Base-by-base conservation (phyloP, 2,797 vertebrate genomes). In the Hemibagrus guttatus region DNA sequence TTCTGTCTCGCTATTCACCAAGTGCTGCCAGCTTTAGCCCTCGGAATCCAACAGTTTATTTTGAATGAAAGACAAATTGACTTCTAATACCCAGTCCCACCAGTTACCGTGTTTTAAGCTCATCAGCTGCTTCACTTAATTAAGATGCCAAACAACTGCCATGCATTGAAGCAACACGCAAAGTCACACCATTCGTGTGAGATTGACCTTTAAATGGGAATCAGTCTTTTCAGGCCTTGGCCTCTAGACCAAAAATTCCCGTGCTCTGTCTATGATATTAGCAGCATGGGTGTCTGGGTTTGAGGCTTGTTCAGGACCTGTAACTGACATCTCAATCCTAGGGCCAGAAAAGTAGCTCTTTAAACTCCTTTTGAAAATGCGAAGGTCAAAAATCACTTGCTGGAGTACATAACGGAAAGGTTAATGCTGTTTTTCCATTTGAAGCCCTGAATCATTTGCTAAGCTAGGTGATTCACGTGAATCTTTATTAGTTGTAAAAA, bases 31-130 rank as follows among this genome's bases (percentile, higher is more conserved):
- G 83, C 82, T 49, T 66, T 85, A 90, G 72, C 64, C 52, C 7
- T 86, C 28, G 66, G 80, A 88, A 85, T 87, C 85, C 81, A 42
- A 59, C n/a, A 56, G 56, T 74, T 90, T 92, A 92, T 93, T 93
- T 92, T 91, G 74, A 93, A 85, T 86, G 79, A 64, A 39, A 86
- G 80, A 87, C 82, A 91, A 90, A 91, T 89, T 84, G 17, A 78
- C 58, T 79, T 87, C 68, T 81, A 91, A 87, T 89, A 87, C 75
- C 85, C 42, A 54, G 8, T 88, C 87, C 88, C 85, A 86, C 49
- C 80, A 58, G 58, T 31, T 35, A 85, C 81, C 78, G 66, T 49
- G 78, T 64, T 79, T 72, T 86, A 85, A 89, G 78, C 81, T 86
- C 86, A 86, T 82, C 84, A 87, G 64, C 84, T 85, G 79, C 88